Evolutionary conservation across 2,113 vertebrate genomes (phyloP).

Genomic region (Coturnix japonica): DNA sequence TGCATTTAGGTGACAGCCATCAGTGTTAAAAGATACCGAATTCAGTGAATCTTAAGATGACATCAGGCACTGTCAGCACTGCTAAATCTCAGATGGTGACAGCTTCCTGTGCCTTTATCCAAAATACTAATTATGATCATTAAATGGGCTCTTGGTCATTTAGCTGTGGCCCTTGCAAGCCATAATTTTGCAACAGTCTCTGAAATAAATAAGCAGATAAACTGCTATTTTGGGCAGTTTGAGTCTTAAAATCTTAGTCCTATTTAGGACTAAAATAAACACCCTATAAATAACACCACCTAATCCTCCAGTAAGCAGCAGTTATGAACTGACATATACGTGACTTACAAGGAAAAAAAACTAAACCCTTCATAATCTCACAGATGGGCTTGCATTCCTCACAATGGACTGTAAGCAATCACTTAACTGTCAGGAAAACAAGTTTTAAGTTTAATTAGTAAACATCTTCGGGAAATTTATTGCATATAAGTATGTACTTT

Average conservation of each 20-base stretch:
- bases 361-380: not conserved
- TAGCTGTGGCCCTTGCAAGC: not conserved
- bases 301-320: not conserved
- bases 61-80: not conserved
- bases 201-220: not conserved
- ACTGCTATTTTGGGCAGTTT: not conserved
- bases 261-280: not conserved
- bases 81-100: not conserved
- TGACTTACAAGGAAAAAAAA: not conserved
- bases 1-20: not conserved
- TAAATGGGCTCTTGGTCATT: not conserved
- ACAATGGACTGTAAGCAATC: not conserved
- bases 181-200: not conserved
- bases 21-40: not conserved
- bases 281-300: not conserved
- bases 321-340: accelerated
- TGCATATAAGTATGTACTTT: not conserved
- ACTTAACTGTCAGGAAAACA: not conserved
- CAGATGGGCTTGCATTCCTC: not conserved
- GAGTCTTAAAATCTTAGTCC: not conserved
- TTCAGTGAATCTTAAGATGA: not conserved
- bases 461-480: not conserved
- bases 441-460: not conserved
- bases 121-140: not conserved
- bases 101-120: not conserved